Evolutionary conservation across 2,888 invertebrate species (phyloP).

Genomic region (Papilio gigon): DNA sequence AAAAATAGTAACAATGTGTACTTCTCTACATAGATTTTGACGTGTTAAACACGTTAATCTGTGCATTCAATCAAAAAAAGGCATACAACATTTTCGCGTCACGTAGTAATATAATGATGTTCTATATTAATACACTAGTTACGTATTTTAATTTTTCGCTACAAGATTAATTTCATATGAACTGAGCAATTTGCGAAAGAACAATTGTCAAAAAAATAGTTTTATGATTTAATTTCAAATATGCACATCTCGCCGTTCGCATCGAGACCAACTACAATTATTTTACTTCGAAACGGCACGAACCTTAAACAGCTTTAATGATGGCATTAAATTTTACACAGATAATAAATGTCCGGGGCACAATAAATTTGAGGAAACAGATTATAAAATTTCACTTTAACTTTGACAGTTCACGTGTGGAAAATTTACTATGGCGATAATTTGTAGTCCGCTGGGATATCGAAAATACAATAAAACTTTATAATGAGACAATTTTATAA

Average conservation of each 20-base stretch:
- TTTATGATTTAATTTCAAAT: too few relatives aligned
- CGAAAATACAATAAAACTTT: conserved; percentile 39
- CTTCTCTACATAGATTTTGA: too few relatives aligned
- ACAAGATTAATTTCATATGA: too few relatives aligned
- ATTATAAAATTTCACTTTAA: conserved; percentile 42
- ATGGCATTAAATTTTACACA: conserved; percentile 37
- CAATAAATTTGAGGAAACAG: conserved; percentile 40
- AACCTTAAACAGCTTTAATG: conserved; percentile 39
- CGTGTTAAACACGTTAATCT: too few relatives aligned
- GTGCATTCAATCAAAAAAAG: too few relatives aligned
- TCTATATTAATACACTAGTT: too few relatives aligned
- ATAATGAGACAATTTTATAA: conserved; percentile 42
- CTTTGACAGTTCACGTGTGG: conserved; percentile 41
- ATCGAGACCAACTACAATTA: conserved; percentile 21
- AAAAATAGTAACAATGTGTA: too few relatives aligned
- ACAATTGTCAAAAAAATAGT: too few relatives aligned
- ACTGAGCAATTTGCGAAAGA: too few relatives aligned
- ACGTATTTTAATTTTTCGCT: too few relatives aligned
- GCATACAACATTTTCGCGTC: too few relatives aligned
- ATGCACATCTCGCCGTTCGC: conserved; percentile 15
- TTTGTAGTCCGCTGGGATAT: conserved; percentile 38
- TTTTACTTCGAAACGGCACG: conserved; percentile 20
- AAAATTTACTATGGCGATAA: conserved; percentile 39
- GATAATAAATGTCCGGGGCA: conserved; percentile 38
- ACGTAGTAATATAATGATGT: too few relatives aligned